These are phyloP conservation scores for Actinia equina DNA, from an alignment of 64 coral and sea anemone species.

Conservation along the genomic window DNA sequence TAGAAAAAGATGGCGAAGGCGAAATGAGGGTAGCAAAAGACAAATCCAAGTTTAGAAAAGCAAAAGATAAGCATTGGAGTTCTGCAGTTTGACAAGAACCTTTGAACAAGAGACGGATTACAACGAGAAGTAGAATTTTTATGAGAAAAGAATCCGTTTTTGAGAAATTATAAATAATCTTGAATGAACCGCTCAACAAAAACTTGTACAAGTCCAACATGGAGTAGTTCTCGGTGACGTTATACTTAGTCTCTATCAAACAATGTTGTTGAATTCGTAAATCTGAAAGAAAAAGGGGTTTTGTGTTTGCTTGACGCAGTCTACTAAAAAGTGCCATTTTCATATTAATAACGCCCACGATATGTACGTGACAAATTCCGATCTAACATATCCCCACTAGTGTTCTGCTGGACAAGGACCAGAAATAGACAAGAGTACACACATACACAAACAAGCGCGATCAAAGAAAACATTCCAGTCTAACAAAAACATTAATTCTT, in stretches of 20 bases:
- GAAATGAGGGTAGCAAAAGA: neutral
- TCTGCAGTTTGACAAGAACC: neutral
- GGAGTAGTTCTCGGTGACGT: neutral
- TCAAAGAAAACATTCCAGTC: neutral
- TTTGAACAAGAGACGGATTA: neutral
- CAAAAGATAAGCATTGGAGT: neutral
- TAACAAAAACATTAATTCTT: neutral
- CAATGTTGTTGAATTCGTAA: neutral
- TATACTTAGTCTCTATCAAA: neutral
- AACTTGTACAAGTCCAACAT: neutral
- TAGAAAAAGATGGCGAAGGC: conserved; percentile 5
- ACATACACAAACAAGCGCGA: neutral
- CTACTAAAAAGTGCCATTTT: neutral
- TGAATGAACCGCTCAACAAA: neutral
- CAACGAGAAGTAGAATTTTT: neutral
- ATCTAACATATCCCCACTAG: neutral
- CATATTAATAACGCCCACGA: neutral
- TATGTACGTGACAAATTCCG: neutral
- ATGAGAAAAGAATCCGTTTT: neutral
- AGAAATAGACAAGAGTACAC: neutral
- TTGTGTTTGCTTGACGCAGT: neutral
- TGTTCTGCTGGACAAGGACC: neutral
- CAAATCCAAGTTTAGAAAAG: conserved; percentile 10
- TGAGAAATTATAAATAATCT: neutral
- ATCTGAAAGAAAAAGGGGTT: neutral